phyloP scores from a whole-genome alignment of 2,797 vertebrate genomes.

The Chrysolophus pictus region DNA sequence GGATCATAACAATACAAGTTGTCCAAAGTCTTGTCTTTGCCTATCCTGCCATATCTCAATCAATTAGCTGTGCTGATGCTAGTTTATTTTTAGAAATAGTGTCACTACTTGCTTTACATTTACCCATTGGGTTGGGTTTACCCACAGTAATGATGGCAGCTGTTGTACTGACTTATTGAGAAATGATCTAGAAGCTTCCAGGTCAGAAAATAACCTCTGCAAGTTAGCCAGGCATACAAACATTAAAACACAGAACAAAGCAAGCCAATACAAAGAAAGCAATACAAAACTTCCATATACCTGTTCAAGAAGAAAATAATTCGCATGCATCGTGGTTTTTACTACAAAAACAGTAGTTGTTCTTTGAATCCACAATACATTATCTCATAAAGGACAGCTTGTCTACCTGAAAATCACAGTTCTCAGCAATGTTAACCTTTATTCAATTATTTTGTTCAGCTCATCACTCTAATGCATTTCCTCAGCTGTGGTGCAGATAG shows the following conservation, averaged over 20 bases:
- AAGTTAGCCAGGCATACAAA: not conserved
- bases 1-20: not conserved
- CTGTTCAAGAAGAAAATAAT: not conserved
- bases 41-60: not conserved
- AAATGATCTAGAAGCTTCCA: not conserved
- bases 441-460: not conserved
- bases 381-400: not conserved
- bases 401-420: not conserved
- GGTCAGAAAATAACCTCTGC: not conserved
- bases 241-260: not conserved
- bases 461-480: not conserved
- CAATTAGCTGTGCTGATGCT: not conserved
- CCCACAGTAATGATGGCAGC: not conserved
- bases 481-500: not conserved
- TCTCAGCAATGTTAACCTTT: not conserved
- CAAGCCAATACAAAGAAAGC: not conserved
- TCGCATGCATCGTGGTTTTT: not conserved
- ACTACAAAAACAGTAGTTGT: not conserved
- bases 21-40: not conserved
- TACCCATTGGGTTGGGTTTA: not conserved
- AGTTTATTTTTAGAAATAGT: not conserved
- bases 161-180: accelerated
- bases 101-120: not conserved
- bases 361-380: too few relatives aligned
- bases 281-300: not conserved